Percentiles rank a stretch among this genome's conserved stretches.
Conservation (phyloP, 2,113 vertebrate genomes). For the Donacobius atricapilla region DNA sequence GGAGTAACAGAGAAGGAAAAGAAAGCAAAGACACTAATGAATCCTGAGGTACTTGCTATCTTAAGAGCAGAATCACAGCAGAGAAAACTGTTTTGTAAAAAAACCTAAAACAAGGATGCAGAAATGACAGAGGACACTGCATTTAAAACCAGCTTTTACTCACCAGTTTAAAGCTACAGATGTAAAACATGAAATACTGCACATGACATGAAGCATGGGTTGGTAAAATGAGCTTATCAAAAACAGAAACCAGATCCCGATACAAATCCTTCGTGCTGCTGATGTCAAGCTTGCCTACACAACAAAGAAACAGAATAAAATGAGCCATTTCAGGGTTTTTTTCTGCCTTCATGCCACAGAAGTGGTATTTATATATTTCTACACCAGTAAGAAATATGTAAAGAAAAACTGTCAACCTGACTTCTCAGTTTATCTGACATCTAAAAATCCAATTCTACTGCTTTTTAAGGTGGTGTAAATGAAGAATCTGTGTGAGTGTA, state of each 20-base stretch:
- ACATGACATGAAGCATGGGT: slow-evolving; percentile 92
- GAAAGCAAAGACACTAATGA: background rate
- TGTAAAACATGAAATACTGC: slow-evolving; percentile 92
- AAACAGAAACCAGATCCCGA: slow-evolving; percentile 83
- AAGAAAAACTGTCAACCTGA: background rate
- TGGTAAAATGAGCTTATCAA: slow-evolving; percentile 92
- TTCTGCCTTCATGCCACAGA: background rate
- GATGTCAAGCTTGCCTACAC: slow-evolving; percentile 78
- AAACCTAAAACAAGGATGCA: background rate
- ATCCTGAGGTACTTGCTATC: background rate
- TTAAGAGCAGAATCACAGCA: background rate
- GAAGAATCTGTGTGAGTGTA: background rate
- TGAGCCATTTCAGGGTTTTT: background rate
- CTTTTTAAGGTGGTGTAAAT: background rate
- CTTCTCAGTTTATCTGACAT: background rate
- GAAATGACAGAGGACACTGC: background rate
- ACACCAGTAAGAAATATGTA: background rate
- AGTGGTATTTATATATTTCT: background rate
- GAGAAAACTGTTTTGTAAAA: background rate
- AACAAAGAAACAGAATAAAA: background rate
- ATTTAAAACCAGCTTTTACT: slow-evolving; percentile 50
- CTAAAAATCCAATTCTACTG: background rate
- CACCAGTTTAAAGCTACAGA: slow-evolving; percentile 96
- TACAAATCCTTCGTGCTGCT: slow-evolving; percentile 87
- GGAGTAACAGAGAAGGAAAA: background rate